Percentiles rank a stretch among this genome's conserved stretches.
Conservation (phyloP, 2,888 invertebrate species). For the Chalcis sispes region DNA sequence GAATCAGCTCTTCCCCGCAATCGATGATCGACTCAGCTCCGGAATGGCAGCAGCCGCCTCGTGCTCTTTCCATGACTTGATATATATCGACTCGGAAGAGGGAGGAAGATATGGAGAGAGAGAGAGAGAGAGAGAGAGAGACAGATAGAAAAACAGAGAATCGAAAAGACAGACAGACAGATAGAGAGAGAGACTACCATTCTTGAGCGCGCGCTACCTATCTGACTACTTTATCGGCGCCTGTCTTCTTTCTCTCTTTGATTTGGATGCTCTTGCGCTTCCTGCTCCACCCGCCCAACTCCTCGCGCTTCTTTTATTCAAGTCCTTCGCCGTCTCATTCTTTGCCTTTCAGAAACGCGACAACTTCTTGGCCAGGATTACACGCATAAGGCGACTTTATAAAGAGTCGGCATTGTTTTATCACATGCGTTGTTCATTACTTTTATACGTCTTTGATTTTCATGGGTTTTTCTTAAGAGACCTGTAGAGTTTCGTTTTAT, state of each 20-base stretch:
- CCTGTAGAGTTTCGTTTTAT: too few species aligned
- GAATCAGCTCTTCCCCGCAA: conserved; percentile 52
- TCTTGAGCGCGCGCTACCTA: conserved; percentile 34
- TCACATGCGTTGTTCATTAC: too few species aligned
- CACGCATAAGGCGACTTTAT: neutral
- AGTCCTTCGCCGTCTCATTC: neutral
- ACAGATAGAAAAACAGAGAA: neutral
- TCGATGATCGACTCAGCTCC: conserved; percentile 48
- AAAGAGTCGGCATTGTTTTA: neutral
- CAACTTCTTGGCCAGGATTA: too few species aligned
- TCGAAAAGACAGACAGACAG: neutral
- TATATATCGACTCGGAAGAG: conserved; percentile 39
- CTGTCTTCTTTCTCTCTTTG: conserved; percentile 49
- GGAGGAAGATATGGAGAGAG: neutral
- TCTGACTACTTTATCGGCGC: conserved; percentile 56
- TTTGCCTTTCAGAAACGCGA: conserved; percentile 22
- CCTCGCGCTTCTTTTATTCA: neutral
- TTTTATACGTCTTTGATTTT: too few species aligned
- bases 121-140: neutral
- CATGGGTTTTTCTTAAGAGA: too few species aligned
- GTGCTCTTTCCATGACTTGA: neutral
- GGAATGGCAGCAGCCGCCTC: neutral
- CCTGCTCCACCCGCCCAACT: too few species aligned
- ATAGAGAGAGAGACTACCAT: too few species aligned
- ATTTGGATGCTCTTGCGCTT: neutral